Base-by-base conservation (phyloP, 1,140 invertebrate genomes). In the Anoplophora glabripennis region DNA sequence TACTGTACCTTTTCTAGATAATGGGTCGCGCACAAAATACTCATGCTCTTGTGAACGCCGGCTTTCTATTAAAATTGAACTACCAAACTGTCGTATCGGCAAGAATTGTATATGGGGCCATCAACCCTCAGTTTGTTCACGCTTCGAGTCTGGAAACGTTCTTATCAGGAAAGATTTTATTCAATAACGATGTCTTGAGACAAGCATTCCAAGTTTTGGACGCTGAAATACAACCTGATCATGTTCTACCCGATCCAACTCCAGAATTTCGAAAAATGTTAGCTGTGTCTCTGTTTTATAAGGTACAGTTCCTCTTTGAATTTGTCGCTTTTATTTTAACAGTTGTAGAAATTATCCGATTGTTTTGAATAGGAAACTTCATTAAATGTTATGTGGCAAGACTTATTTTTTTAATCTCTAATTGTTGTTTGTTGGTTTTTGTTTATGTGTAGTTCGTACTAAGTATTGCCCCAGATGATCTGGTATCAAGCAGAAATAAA, bases 31-130 rank as follows among this genome's bases (percentile, higher is more conserved):
- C 85, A 4, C 89, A 91, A 79, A 94, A 93, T 74, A 84, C 90
- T 0, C 89, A 93, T 70, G 90, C 91, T 0, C 84, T 88, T 65
- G 86, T 94, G 0, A 92, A 92, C 72, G 89, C 88, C 9, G 91
- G 86, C 7, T 93, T 94, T 70, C 75, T 86, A 0, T 81, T 89
- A 34, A 80, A 86, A 75, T 54, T 89, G 10, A 58, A 53, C n/a
- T 47, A 61, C 15, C 33, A 57, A 7, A 28, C 21, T 28, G 61
- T 72, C 7, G 52, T 63, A 53, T 61, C 55, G 1, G 59, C 62
- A 2, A 55, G 57, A 17, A 71, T 75, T n/a, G 64, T 86, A 4
- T 88, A 80, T 65, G 88, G 90, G 0, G 88, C 87, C 40, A 90
- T 93, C 47, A 81, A 79, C 58, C 77, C 82, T 1, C 70, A 80